Percentiles rank a stretch among this genome's conserved stretches.
Evolutionary conservation across 2,797 vertebrate species (phyloP).

Genomic region (Bufotes viridis): DNA sequence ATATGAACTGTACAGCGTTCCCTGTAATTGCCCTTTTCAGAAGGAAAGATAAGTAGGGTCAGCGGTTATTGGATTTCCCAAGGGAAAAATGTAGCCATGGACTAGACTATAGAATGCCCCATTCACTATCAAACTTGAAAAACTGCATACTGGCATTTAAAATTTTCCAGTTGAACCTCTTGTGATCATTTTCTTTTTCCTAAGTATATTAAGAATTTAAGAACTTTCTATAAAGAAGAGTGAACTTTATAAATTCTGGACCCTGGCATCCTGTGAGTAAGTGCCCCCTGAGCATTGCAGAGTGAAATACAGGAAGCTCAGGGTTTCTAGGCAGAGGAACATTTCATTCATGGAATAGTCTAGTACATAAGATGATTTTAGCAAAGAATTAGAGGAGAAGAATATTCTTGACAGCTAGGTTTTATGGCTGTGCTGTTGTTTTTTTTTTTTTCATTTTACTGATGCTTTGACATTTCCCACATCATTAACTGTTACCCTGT

Average conservation of each 20-base stretch:
- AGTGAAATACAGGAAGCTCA: constrained; percentile 25
- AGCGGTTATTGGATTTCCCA: constrained; percentile 53
- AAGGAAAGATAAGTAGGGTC: constrained; percentile 50
- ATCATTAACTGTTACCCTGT: too few species aligned
- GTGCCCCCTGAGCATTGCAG: constrained; percentile 29
- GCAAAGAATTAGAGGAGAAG: constrained; percentile 8
- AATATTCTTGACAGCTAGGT: neutral
- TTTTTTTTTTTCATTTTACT: constrained; percentile 6
- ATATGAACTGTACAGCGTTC: constrained; percentile 47
- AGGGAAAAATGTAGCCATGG: constrained; percentile 41
- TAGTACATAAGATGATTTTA: neutral
- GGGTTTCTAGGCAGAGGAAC: constrained; percentile 43
- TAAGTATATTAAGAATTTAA: constrained; percentile 52
- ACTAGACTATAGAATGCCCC: neutral
- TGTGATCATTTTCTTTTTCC: constrained; percentile 24
- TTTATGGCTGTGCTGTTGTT: neutral
- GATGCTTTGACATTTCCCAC: neutral
- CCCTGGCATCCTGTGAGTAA: constrained; percentile 41
- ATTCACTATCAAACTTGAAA: constrained; percentile 26
- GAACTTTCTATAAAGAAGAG: constrained; percentile 19
- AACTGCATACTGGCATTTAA: constrained; percentile 19
- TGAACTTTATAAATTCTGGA: constrained; percentile 25
- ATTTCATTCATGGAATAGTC: constrained; percentile 50
- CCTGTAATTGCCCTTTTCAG: constrained; percentile 24
- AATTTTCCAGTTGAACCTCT: constrained; percentile 48